Conservation (phyloP, 2,888 invertebrate species). For the Rhagonycha fulva region DNA sequence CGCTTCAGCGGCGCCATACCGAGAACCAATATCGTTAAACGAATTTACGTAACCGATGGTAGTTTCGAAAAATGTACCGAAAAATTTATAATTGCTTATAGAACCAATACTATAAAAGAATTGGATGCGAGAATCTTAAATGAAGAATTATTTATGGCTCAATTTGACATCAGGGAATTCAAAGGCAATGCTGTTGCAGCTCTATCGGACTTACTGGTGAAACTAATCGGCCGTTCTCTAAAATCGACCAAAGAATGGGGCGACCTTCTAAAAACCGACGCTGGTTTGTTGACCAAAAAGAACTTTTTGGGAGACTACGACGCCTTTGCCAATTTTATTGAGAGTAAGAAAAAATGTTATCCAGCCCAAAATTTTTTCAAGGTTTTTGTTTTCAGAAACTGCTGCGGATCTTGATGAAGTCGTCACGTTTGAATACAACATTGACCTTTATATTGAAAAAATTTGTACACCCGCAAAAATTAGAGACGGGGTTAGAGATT, state of each 20-base stretch:
- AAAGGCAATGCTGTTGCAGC: constrained; percentile 45
- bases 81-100: constrained; percentile 71
- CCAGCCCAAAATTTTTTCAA: not conserved
- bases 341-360: constrained; percentile 51
- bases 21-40: constrained; percentile 53
- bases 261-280: constrained; percentile 56
- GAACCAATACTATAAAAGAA: constrained; percentile 61
- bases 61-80: constrained; percentile 62
- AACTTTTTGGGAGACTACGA: constrained; percentile 63
- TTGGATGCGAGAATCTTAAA: constrained; percentile 68
- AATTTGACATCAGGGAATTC: constrained; percentile 42
- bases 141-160: constrained; percentile 55
- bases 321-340: constrained; percentile 60
- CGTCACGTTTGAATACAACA: constrained; percentile 64
- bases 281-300: constrained; percentile 56
- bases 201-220: constrained; percentile 43
- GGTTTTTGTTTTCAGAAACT: constrained; percentile 57
- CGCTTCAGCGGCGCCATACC: constrained; percentile 55
- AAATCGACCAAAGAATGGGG: constrained; percentile 60
- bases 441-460: constrained; percentile 59
- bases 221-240: constrained; percentile 56
- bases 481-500: constrained; percentile 62
- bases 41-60: constrained; percentile 68
- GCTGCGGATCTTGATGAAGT: constrained; percentile 68
- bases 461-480: constrained; percentile 64